Conservation (phyloP, 2,888 invertebrate species). For the Mamestra brassicae region DNA sequence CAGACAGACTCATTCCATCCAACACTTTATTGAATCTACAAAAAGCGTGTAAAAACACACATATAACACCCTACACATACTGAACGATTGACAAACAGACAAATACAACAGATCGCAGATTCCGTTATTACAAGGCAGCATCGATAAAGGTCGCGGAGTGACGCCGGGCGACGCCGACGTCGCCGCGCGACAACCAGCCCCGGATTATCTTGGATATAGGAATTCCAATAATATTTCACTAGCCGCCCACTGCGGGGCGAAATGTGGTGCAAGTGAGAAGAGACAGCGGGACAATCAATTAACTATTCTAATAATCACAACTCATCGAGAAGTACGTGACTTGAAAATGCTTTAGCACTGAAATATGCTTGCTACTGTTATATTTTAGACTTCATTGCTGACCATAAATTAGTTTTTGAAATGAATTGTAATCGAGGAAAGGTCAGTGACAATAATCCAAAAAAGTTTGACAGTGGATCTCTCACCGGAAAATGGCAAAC, state of each 20-base stretch:
- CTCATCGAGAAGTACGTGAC: background rate
- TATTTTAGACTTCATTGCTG: background rate
- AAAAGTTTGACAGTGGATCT: background rate
- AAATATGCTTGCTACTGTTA: background rate
- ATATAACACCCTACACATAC: background rate
- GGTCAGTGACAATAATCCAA: background rate
- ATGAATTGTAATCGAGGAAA: background rate
- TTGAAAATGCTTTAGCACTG: background rate
- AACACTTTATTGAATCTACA: background rate
- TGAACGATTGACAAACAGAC: conserved; percentile 61
- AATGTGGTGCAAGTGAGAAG: conserved; percentile 59
- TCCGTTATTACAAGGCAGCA: conserved; percentile 59
- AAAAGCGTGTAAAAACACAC: background rate
- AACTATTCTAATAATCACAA: background rate
- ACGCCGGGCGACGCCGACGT: conserved; percentile 64
- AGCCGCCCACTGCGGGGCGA: conserved; percentile 69
- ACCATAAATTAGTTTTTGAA: background rate
- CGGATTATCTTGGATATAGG: conserved; percentile 82
- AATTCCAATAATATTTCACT: conserved; percentile 88
- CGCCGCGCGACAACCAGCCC: conserved; percentile 72
- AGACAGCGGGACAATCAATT: background rate
- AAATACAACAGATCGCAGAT: conserved; percentile 66
- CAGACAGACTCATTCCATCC: background rate
- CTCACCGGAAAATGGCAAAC: too few relatives aligned
- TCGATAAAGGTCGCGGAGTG: conserved; percentile 76